Conservation (phyloP, 1,140 invertebrate species). For the Maconellicoccus hirsutus region DNA sequence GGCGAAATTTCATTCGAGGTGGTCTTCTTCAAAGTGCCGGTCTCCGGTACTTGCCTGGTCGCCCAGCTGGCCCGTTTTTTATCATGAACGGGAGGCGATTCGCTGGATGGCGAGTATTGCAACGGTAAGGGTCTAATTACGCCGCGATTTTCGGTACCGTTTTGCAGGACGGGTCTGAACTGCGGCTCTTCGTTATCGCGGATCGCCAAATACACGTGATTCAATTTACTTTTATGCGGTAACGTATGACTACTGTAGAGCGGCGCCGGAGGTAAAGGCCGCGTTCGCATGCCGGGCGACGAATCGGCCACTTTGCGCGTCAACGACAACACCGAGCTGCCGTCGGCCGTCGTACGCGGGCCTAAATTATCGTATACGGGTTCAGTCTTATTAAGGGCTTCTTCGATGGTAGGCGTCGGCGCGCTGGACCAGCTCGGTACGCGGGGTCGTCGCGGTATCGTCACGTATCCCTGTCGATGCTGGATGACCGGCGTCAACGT, state of each 20-base stretch:
- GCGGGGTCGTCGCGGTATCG: slow-evolving; percentile 66
- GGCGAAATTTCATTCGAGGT: slow-evolving; percentile 24
- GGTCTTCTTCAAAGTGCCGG: slow-evolving; percentile 26
- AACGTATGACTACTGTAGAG: slow-evolving; percentile 69
- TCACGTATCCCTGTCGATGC: slow-evolving; percentile 64
- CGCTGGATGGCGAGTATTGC: slow-evolving; percentile 31
- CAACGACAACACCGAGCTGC: slow-evolving; percentile 67
- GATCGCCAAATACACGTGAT: slow-evolving; percentile 33
- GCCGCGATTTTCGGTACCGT: not conserved
- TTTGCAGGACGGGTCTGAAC: slow-evolving; percentile 38
- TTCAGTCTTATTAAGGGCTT: slow-evolving; percentile 51
- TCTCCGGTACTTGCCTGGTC: slow-evolving; percentile 23
- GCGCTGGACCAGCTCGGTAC: slow-evolving; percentile 63
- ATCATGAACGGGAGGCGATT: slow-evolving; percentile 31
- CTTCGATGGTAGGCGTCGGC: slow-evolving; percentile 39
- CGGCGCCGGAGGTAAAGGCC: slow-evolving; percentile 70
- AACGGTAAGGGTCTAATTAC: slow-evolving; percentile 27
- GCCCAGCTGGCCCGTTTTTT: slow-evolving; percentile 29
- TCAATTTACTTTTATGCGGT: slow-evolving; percentile 51
- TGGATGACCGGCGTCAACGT: slow-evolving; percentile 45
- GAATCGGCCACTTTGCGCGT: slow-evolving; percentile 34
- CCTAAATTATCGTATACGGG: slow-evolving; percentile 80
- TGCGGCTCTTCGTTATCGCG: slow-evolving; percentile 40
- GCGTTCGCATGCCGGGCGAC: slow-evolving; percentile 51
- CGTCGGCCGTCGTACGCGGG: slow-evolving; percentile 73